A percentile compares a stretch with the other conserved stretches of the same genome.
These are phyloP conservation scores for Pocillopora verrucosa DNA, from an alignment of 64 coral and sea anemone genomes.

Conservation along the genomic window DNA sequence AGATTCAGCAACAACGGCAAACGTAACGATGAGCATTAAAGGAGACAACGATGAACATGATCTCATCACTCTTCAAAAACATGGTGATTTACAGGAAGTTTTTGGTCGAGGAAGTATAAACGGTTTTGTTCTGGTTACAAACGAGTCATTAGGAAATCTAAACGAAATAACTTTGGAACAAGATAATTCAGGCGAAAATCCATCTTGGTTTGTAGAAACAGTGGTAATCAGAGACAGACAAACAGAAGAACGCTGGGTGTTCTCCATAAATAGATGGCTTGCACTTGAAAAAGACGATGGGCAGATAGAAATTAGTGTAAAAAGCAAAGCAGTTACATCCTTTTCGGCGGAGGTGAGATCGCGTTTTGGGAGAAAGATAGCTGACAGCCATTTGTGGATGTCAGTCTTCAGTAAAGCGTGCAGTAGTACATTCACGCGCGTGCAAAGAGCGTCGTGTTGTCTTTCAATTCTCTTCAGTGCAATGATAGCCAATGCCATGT, in stretches of 20 bases:
- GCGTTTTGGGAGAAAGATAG: not conserved
- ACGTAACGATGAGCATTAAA: constrained; percentile 1
- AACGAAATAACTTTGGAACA: constrained; percentile 4
- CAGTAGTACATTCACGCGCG: constrained; percentile 45
- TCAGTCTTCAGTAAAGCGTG: constrained; percentile 30
- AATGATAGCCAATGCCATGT: too few species aligned
- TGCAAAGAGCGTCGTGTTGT: constrained; percentile 57
- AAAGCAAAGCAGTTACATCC: not conserved
- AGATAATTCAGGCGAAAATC: constrained; percentile 32
- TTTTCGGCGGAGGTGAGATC: constrained; percentile 3
- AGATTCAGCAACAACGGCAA: constrained; percentile 43
- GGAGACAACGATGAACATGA: not conserved
- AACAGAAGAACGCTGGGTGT: constrained; percentile 18
- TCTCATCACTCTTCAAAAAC: not conserved
- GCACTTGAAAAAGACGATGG: constrained; percentile 57
- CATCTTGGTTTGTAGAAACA: constrained; percentile 44
- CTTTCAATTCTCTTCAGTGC: too few species aligned
- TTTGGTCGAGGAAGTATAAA: constrained; percentile 19
- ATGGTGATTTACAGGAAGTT: not conserved
- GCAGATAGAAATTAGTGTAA: constrained; percentile 28
- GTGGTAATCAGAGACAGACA: constrained; percentile 16
- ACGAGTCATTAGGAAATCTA: not conserved
- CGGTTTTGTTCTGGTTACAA: constrained; percentile 1
- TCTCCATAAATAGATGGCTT: constrained; percentile 29
- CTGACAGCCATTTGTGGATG: constrained; percentile 40